Base-by-base conservation (phyloP, 2,888 invertebrate species). In the Lagria hirta region DNA sequence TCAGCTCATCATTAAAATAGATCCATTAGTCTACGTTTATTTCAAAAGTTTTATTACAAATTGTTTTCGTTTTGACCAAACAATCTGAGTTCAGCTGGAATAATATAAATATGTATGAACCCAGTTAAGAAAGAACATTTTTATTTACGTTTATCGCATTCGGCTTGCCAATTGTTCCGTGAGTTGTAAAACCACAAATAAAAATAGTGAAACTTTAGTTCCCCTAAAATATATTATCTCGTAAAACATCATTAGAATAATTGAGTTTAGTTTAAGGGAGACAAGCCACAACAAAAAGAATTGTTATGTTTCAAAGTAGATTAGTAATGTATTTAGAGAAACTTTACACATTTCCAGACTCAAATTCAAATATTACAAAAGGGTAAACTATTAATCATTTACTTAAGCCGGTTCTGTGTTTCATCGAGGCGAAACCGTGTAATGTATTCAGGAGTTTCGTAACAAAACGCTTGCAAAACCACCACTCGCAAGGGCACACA, bases 51-150 rank as follows among this genome's bases (percentile, higher is more conserved):
- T 21, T 4, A 17, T 29, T 21, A 35, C 42, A 28, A 29, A 40
- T 34, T 29, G 35, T 28, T 41, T 38, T 27, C 20, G 16, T 20
- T 23, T 38, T 10, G 23, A 37, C 43, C 42, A 37, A 32, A 24
- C 23, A 42, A 43, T 41, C 36, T 45, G 28, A 29, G 38, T 49
- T 45, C 37, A 38, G 49, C 52, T 34, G 30, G 32, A 49, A 23
- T 52, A 50, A 47, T 53, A 55, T 54, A 57, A 55, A 55, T 54
- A 55, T 57, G 52, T 52, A 54, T 56, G 52, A 43, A 41, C n/a
- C 22, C 26, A 38, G 52, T 47, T 54, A 48, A 52, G 49, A 52
- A 52, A 45, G 43, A 7, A 14, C 45, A 36, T 38, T 52, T 49
- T 51, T 49, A 37, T 48, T 48, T 51, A 45, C 49, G 51, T 54